Evolutionary conservation across 2,113 vertebrate species (phyloP).

Genomic region (Proteles cristata): DNA sequence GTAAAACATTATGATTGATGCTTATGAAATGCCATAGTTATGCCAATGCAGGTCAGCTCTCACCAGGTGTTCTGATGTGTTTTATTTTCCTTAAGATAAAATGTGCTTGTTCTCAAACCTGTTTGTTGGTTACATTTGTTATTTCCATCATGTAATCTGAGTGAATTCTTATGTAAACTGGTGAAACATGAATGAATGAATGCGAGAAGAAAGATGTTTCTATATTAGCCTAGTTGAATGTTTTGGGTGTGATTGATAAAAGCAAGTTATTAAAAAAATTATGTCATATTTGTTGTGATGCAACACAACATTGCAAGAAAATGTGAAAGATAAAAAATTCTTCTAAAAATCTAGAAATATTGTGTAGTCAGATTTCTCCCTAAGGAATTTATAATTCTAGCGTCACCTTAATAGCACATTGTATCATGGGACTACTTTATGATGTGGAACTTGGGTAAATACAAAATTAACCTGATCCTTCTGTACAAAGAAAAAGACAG

Average conservation of each 20-base stretch:
- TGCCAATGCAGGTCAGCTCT: background rate
- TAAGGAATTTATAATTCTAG: background rate
- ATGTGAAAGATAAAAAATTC: conserved; percentile 11
- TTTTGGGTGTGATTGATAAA: background rate
- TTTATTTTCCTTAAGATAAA: background rate
- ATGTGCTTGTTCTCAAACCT: background rate
- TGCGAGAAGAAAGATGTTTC: background rate
- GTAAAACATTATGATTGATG: background rate
- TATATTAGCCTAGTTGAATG: background rate
- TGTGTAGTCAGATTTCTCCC: background rate
- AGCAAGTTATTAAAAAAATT: background rate
- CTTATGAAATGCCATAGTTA: background rate
- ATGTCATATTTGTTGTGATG: background rate
- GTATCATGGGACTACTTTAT: conserved; percentile 6
- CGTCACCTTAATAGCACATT: conserved; percentile 8
- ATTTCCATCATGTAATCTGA: background rate
- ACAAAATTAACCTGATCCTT: background rate
- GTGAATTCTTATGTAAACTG: background rate
- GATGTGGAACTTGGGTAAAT: background rate
- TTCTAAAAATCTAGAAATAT: conserved; percentile 2
- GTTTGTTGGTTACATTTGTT: background rate
- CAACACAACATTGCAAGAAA: no score
- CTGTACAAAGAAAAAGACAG: background rate
- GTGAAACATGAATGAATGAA: background rate
- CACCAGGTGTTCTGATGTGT: no score